Conservation (phyloP, 2,113 vertebrate genomes). For the Nymphicus hollandicus region DNA sequence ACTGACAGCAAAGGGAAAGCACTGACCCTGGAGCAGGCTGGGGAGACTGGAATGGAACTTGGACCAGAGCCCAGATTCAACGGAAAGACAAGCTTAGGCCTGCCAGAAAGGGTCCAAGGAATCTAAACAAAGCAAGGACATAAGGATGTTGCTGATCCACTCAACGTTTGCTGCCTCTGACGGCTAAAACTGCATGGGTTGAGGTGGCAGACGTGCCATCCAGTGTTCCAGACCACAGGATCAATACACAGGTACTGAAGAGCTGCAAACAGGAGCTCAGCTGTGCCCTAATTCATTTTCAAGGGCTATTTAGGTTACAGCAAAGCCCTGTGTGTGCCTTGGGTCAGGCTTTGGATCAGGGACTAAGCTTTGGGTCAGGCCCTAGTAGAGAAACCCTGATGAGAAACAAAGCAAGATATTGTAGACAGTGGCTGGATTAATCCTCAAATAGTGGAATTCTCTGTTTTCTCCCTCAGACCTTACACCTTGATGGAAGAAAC, state of each 20-base stretch:
- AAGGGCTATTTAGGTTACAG: not conserved
- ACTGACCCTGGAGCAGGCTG: not conserved
- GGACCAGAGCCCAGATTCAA: not conserved
- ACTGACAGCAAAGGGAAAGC: not conserved
- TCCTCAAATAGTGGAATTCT: not conserved
- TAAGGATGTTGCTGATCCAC: not conserved
- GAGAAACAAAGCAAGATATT: not conserved
- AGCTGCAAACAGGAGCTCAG: not conserved
- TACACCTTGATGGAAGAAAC: not conserved
- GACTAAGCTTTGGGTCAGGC: not conserved
- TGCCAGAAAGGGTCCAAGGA: not conserved
- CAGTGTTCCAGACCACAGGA: rapidly evolving
- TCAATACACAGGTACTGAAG: rapidly evolving
- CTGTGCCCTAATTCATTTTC: not conserved
- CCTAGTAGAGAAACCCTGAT: not conserved
- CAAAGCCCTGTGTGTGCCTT: not conserved
- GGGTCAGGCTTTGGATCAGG: not conserved
- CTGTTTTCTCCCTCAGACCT: not conserved
- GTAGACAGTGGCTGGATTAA: not conserved
- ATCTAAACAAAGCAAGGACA: not conserved
- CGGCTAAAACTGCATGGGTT: not conserved
- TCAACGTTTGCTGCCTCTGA: not conserved
- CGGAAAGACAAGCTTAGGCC: not conserved
- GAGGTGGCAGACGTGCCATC: not conserved
- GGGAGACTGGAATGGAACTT: not conserved